phyloP scores from a whole-genome alignment of 2,888 invertebrate genomes.

The Lamproptera curius region DNA sequence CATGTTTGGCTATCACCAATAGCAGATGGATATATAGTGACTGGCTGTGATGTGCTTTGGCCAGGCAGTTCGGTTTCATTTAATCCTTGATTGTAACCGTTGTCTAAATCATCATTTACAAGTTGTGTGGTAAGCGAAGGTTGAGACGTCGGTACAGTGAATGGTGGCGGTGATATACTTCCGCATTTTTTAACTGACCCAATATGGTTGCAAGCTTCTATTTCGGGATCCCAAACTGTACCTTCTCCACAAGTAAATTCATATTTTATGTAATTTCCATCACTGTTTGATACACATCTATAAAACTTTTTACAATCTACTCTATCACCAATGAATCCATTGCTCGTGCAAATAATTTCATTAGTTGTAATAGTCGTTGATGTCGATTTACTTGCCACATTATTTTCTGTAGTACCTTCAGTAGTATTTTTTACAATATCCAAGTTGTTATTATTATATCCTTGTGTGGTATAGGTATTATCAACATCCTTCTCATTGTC shows the following conservation, averaged over 20 bases:
- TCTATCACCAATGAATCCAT: constrained; percentile 84
- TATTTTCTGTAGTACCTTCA: constrained; percentile 8
- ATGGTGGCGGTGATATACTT: constrained; percentile 19
- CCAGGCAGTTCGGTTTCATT: constrained; percentile 22
- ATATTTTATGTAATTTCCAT: constrained; percentile 72
- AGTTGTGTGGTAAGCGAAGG: constrained; percentile 20
- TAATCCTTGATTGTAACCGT: constrained; percentile 17
- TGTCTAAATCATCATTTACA: constrained; percentile 5
- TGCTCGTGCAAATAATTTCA: constrained; percentile 56
- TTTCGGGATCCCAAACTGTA: constrained; percentile 78
- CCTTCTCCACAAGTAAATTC: constrained; percentile 83
- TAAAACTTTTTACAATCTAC: constrained; percentile 86
- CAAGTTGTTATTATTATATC: too few relatives aligned
- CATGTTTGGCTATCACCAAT: constrained; percentile 43
- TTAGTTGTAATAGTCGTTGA: constrained; percentile 1
- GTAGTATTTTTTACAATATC: constrained; percentile 10
- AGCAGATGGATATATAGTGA: constrained; percentile 15
- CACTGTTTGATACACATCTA: constrained; percentile 82
- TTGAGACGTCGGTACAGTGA: constrained; percentile 26
- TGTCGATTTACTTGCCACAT: constrained; percentile 3
- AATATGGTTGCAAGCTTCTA: constrained; percentile 71
- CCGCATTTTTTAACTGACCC: constrained; percentile 39
- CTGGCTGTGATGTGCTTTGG: constrained; percentile 21
- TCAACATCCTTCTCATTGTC: neutral
- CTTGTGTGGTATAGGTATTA: constrained; percentile 4